phyloP scores from a whole-genome alignment of 2,113 vertebrate genomes.

The Tychaedon coryphoeus region DNA sequence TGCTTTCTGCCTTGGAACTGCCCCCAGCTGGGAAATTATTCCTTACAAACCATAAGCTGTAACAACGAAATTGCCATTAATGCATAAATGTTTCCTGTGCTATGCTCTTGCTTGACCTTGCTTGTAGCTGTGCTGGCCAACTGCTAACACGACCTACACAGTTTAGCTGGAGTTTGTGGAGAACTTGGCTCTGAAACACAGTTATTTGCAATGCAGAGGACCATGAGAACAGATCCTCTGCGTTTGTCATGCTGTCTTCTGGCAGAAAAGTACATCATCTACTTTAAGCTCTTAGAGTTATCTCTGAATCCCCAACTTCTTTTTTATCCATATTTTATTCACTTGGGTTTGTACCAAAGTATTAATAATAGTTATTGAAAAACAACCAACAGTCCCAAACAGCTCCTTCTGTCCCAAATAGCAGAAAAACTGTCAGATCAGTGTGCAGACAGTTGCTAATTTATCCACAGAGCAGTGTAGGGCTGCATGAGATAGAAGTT shows the following conservation, averaged over 20 bases:
- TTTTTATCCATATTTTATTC: neutral
- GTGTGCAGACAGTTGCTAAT: neutral
- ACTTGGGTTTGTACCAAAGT: neutral
- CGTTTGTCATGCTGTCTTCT: neutral
- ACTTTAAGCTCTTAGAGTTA: neutral
- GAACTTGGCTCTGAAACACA: neutral
- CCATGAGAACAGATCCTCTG: neutral
- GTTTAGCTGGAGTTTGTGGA: neutral
- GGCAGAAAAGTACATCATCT: neutral
- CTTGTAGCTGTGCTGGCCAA: neutral
- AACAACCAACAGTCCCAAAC: neutral
- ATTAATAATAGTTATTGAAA: neutral
- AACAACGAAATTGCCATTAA: neutral
- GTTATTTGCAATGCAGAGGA: neutral
- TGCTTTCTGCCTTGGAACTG: neutral
- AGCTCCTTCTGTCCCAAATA: neutral
- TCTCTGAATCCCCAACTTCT: neutral
- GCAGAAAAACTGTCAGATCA: neutral
- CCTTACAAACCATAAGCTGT: neutral
- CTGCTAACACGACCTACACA: neutral
- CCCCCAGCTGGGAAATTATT: neutral
- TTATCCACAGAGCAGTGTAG: neutral
- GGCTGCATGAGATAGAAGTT: neutral
- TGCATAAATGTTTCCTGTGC: neutral
- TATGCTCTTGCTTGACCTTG: constrained; percentile 4